phyloP scores from a whole-genome alignment of 1,140 invertebrate species.

The Ericerus pela region DNA sequence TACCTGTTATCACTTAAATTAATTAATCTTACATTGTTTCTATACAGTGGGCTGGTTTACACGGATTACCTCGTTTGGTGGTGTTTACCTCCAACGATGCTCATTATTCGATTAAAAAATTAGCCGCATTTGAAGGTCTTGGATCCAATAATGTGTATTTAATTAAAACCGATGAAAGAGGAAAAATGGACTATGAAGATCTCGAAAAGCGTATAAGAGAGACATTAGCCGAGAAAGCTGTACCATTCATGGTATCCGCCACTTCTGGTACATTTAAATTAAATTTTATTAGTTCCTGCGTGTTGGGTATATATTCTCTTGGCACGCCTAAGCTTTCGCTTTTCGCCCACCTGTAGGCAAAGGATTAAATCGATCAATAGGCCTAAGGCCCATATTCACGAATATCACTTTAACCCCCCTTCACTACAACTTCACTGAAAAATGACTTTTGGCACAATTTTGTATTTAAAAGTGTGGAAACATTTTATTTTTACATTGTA shows the following conservation, averaged over 20 bases:
- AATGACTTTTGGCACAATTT: no score
- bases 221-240: constrained; percentile 46
- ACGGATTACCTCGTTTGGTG: constrained; percentile 47
- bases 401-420: no score
- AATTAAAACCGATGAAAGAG: constrained; percentile 50
- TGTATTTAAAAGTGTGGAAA: no score
- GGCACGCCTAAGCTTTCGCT: no score
- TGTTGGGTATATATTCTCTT: no score
- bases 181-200: constrained; percentile 61
- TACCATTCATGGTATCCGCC: constrained; percentile 76
- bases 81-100: constrained; percentile 77
- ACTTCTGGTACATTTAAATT: constrained; percentile 52
- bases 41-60: constrained; percentile 51
- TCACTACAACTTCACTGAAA: no score
- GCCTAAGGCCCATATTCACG: no score
- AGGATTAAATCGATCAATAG: no score
- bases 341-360: no score
- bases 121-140: constrained; percentile 61
- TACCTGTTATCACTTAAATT: no score
- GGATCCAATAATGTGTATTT: constrained; percentile 61
- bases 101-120: constrained; percentile 86
- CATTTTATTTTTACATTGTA: no score
- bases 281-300: constrained; percentile 36
- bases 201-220: constrained; percentile 53
- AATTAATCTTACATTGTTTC: no score